Percentiles rank a stretch among this genome's conserved stretches.
Evolutionary conservation across 2,797 vertebrate species (phyloP).

Genomic region (Delichon dasypus): DNA sequence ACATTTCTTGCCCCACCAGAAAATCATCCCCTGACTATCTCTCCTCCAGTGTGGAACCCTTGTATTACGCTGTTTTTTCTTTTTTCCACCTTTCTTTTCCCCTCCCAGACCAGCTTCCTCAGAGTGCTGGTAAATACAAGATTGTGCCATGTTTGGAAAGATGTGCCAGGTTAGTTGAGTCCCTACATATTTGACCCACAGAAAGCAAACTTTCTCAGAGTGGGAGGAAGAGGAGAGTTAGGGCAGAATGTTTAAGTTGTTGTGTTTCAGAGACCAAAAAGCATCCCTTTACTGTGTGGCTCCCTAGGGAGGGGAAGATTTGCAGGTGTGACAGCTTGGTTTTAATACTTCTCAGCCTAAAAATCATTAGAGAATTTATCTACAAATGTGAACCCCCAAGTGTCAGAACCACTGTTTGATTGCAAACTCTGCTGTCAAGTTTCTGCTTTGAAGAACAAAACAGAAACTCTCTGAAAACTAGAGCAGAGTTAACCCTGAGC

Average conservation of each 20-base stretch:
- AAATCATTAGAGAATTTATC: not conserved
- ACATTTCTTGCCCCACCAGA: not conserved
- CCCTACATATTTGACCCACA: accelerated
- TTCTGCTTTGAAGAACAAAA: not conserved
- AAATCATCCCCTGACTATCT: not conserved
- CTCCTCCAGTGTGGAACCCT: not conserved
- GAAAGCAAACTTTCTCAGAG: not conserved
- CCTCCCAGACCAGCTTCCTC: not conserved
- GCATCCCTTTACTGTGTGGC: not conserved
- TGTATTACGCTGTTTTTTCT: not conserved
- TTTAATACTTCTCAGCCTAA: not conserved
- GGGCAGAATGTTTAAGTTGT: not conserved
- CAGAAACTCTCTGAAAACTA: not conserved
- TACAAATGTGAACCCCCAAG: not conserved
- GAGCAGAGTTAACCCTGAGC: not conserved
- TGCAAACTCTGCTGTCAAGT: not conserved
- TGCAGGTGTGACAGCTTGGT: not conserved
- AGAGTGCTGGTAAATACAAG: not conserved
- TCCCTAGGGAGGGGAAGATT: not conserved
- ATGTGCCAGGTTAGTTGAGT: not conserved
- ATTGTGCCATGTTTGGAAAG: not conserved
- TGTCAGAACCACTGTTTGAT: not conserved
- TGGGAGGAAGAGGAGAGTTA: not conserved
- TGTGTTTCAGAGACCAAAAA: not conserved
- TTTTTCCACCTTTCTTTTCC: not conserved